These are phyloP conservation scores for Philonicus albiceps DNA, from an alignment of 2,888 invertebrate species.

Conservation along the genomic window DNA sequence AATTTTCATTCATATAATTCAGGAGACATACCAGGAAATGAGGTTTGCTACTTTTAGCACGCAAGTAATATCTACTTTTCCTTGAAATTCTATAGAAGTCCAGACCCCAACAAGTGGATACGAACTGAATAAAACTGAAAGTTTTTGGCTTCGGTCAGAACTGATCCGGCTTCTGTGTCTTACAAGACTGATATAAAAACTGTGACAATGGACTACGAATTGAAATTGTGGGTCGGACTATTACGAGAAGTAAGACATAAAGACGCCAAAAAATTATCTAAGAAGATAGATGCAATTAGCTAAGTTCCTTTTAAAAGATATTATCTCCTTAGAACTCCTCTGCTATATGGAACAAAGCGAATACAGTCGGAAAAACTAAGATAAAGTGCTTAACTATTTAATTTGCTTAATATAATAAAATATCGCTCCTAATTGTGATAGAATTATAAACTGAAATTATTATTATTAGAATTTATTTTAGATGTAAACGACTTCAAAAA, in stretches of 20 bases:
- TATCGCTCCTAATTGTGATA: neutral
- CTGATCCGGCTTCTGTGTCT: neutral
- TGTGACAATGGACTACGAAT: neutral
- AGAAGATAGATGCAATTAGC: neutral
- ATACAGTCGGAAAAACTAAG: neutral
- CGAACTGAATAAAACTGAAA: neutral
- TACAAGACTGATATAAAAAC: neutral
- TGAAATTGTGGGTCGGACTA: neutral
- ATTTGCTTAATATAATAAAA: no score
- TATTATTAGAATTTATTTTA: neutral
- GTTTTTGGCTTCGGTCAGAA: neutral
- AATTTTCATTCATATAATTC: neutral
- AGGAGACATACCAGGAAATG: neutral
- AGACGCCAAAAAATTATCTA: neutral
- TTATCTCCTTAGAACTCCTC: neutral
- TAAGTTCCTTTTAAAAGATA: neutral
- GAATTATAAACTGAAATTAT: neutral
- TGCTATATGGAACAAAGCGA: neutral
- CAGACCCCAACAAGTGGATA: neutral
- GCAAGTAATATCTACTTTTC: neutral
- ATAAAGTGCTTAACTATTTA: neutral
- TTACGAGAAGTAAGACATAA: neutral
- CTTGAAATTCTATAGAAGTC: neutral
- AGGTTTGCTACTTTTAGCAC: neutral
- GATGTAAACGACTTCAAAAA: no score